Percentiles rank a stretch among this genome's conserved stretches.
These are phyloP conservation scores for Bos taurus DNA, from an alignment of 2,113 vertebrate species.

Conservation along the genomic window DNA sequence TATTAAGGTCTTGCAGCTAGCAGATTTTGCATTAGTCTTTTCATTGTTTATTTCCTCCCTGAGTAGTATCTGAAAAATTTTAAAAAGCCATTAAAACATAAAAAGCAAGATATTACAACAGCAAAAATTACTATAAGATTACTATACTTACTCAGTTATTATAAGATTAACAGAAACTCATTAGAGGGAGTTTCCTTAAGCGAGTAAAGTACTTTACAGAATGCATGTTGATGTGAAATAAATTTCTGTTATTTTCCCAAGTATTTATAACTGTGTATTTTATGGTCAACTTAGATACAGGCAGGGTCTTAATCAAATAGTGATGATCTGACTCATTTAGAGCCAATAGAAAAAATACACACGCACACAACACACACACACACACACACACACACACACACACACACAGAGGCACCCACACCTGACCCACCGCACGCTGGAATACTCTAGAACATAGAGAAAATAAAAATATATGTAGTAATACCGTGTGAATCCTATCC, in stretches of 20 bases:
- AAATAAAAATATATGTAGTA: neutral
- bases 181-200: neutral
- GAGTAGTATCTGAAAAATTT: neutral
- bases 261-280: neutral
- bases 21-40: neutral
- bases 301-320: neutral
- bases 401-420: neutral
- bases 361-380: neutral
- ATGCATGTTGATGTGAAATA: neutral
- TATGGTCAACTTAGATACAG: neutral
- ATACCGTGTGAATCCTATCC: neutral
- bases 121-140: neutral
- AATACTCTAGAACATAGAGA: neutral
- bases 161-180: neutral
- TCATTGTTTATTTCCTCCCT: neutral
- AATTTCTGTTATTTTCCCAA: neutral
- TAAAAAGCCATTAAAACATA: neutral
- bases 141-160: neutral
- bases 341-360: neutral
- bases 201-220: neutral
- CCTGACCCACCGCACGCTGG: rapidly evolving
- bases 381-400: too few relatives aligned
- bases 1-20: neutral
- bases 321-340: neutral
- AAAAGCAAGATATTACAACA: neutral